Conservation (phyloP, 37 sponge, comb jelly and placozoan genomes). For the Ianthella basta region DNA sequence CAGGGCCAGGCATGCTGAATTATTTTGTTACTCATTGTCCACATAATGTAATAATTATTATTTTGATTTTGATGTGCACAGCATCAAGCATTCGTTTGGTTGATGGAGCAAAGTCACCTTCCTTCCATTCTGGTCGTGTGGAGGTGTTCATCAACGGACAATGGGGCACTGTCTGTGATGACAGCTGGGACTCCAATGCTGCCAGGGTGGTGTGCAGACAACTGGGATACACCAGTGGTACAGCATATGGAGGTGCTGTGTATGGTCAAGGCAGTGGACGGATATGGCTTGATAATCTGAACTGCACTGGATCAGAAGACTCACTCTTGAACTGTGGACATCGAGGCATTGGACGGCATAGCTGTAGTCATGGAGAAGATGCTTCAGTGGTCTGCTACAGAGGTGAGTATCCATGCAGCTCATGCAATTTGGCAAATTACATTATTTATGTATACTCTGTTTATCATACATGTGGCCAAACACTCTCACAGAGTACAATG, state of each 20-base stretch:
- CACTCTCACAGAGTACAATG: too few species aligned
- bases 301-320: not conserved
- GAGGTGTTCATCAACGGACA: not conserved
- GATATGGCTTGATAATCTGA: not conserved
- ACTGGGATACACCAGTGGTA: not conserved
- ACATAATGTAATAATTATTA: too few species aligned
- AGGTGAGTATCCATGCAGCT: too few species aligned
- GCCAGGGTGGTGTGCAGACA: constrained; percentile 6
- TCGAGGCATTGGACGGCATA: not conserved
- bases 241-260: not conserved
- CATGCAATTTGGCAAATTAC: too few species aligned
- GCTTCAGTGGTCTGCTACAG: not conserved
- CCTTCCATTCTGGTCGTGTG: constrained; percentile 15
- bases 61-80: not conserved
- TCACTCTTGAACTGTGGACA: not conserved
- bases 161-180: constrained; percentile 15
- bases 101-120: not conserved
- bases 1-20: too few species aligned
- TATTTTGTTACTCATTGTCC: too few species aligned
- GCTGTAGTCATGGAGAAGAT: not conserved
- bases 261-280: not conserved
- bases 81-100: not conserved
- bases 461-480: too few species aligned
- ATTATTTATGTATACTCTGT: too few species aligned
- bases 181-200: not conserved